Conservation (phyloP, 2,113 vertebrate genomes). For the Drymodes brunneopygia region DNA sequence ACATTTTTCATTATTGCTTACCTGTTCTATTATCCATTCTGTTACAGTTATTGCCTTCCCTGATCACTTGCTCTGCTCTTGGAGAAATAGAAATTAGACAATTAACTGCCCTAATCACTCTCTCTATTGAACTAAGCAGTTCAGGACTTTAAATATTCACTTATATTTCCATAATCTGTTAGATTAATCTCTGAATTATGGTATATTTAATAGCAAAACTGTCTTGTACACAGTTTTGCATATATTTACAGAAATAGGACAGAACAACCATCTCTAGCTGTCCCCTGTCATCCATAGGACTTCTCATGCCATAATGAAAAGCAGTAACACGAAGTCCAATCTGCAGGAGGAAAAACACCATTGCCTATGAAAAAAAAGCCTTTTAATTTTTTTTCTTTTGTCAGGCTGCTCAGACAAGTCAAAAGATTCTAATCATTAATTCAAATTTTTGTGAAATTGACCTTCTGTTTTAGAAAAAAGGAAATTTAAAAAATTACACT, state of each 20-base stretch:
- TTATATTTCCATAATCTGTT: background rate
- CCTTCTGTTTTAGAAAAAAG: background rate
- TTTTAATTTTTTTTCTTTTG: background rate
- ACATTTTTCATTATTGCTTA: conserved; percentile 4
- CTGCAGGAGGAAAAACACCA: background rate
- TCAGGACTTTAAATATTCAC: background rate
- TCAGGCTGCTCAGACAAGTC: background rate
- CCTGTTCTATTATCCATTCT: background rate
- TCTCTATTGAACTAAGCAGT: background rate
- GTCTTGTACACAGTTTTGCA: background rate
- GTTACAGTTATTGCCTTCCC: background rate
- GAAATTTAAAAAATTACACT: background rate
- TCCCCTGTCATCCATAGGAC: background rate
- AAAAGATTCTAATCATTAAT: background rate
- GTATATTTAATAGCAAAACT: background rate
- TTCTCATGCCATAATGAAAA: background rate
- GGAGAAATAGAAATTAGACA: background rate
- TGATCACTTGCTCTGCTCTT: background rate
- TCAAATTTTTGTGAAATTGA: background rate
- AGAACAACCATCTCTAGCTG: background rate
- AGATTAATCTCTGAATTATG: background rate
- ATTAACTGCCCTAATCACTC: background rate
- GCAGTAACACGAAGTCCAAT: background rate
- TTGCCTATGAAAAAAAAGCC: no score
- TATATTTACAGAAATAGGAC: background rate